A percentile compares a stretch with the other conserved stretches of the same genome.
phyloP scores from a whole-genome alignment of 2,888 invertebrate genomes.

The Hololepta plana region DNA sequence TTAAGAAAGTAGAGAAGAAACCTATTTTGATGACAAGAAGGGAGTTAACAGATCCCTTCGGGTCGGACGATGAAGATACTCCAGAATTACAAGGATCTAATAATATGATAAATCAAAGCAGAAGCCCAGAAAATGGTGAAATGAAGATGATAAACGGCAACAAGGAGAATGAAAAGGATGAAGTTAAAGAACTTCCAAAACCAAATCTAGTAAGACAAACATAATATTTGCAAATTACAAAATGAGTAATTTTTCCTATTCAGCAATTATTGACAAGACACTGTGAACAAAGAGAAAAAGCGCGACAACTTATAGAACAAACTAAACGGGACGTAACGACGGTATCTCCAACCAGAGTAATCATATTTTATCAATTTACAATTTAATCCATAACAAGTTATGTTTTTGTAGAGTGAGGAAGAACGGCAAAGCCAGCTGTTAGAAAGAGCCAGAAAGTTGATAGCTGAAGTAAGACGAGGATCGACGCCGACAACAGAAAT shows the following conservation, averaged over 20 bases:
- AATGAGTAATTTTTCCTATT: slow-evolving; percentile 11
- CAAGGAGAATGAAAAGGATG: slow-evolving; percentile 10
- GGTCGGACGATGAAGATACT: slow-evolving; percentile 76
- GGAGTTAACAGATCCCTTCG: slow-evolving; percentile 76
- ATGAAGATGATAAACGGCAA: slow-evolving; percentile 5
- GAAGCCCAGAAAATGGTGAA: slow-evolving; percentile 4
- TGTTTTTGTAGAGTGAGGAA: slow-evolving; percentile 40
- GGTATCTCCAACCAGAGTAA: slow-evolving; percentile 29
- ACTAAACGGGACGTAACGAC: slow-evolving; percentile 40
- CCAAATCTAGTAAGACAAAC: slow-evolving; percentile 20
- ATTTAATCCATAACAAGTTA: not conserved
- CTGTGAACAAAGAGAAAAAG: slow-evolving; percentile 70
- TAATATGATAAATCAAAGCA: no score
- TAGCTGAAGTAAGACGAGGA: slow-evolving; percentile 66
- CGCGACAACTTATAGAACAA: slow-evolving; percentile 65
- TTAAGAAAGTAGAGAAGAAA: slow-evolving; percentile 22
- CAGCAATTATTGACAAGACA: slow-evolving; percentile 63
- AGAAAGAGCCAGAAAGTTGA: slow-evolving; percentile 75
- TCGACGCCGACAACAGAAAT: slow-evolving; percentile 25
- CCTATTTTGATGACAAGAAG: slow-evolving; percentile 61
- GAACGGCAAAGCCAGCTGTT: slow-evolving; percentile 72
- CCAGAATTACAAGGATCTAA: no score
- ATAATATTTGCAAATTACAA: slow-evolving; percentile 8
- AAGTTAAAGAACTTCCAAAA: slow-evolving; percentile 21
- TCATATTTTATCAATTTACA: slow-evolving; percentile 2